Evolutionary conservation across 2,888 invertebrate species (phyloP), one percentile per base, ranked within the genome.

Genomic region (Melieria omissa): DNA sequence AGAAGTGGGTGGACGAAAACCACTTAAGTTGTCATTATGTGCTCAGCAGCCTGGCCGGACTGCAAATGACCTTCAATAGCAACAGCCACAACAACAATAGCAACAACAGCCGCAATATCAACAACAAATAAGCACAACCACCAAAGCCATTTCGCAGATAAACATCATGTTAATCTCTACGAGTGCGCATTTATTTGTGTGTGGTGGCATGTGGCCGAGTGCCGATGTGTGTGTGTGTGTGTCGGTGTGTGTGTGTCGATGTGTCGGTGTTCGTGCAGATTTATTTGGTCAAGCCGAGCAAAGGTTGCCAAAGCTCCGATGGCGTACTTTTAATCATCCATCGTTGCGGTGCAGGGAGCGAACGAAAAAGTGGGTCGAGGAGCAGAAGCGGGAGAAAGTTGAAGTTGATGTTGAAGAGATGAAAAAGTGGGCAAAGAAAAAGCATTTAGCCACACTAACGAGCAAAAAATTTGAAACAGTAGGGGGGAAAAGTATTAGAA

Each of bases 141-240:
- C 49, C 57, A 70, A 16, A 70, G 49, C 47, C 41, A 8, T 65
- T 65, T 58, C 61, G 45, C 41, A 71, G 71, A 73, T 73, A 73
- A 73, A 69, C 66, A 71, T 68, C 71, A 73, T 71, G 73, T 71
- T 73, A 67, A 73, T 73, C 73, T 64, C 64, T 66, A 42, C 16
- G 58, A 58, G 55, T 71, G 16, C 10, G 10, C n/a, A 44, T 62
- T 44, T 55, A 46, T 42, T 66, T 58, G 16, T 66, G 66, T 14
- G 66, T 45, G 14, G 29, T 29, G 29, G 29, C 29, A 29, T 5
- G 41, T 58, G 58, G 41, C 29, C 42, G 12, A 14, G 8, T 42
- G 47, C 6, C 7, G 9, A 3, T 63, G 49, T 63, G 3, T 14
- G 6, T 49, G 5, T 47, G 3, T 63, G 29, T 16, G 12, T 47